A percentile compares a stretch with the other conserved stretches of the same genome.
Evolutionary conservation across 2,888 invertebrate species (phyloP).

Genomic region (Plebejus melissa): DNA sequence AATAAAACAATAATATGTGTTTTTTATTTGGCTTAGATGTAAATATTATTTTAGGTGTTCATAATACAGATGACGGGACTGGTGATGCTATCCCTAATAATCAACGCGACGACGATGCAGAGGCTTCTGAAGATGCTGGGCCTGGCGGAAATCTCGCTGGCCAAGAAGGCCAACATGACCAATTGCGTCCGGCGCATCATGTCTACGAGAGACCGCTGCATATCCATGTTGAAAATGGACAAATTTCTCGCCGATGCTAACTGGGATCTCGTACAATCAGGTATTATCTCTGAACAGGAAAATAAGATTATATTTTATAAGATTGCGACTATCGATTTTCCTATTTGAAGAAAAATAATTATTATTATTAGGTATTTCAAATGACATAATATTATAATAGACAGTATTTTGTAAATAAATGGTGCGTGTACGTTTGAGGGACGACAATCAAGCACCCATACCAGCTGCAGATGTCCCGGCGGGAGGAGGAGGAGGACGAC

Average conservation of each 20-base stretch:
- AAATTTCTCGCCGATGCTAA: conserved; percentile 82
- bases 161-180: conserved; percentile 77
- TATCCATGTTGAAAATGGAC: conserved; percentile 80
- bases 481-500: conserved; percentile 65
- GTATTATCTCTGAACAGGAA: conserved; percentile 35
- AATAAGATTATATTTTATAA: too few relatives aligned
- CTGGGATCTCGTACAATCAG: conserved; percentile 78
- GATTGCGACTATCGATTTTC: too few relatives aligned
- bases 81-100: conserved; percentile 75
- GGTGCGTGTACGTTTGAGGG: conserved; percentile 42
- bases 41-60: conserved; percentile 55
- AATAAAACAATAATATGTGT: background rate
- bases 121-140: conserved; percentile 74
- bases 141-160: conserved; percentile 68
- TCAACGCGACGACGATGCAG: conserved; percentile 79
- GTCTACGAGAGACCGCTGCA: conserved; percentile 66
- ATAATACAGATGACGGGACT: conserved; percentile 78
- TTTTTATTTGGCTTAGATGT: background rate
- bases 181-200: conserved; percentile 74
- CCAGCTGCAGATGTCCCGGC: conserved; percentile 65
- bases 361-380: too few relatives aligned
- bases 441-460: conserved; percentile 80
- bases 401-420: background rate
- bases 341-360: too few relatives aligned
- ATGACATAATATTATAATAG: too few relatives aligned